A percentile compares a stretch with the other conserved stretches of the same genome.
phyloP scores from a whole-genome alignment of 2,888 invertebrate genomes.

The Acanthococcus lagerstroemiae region DNA sequence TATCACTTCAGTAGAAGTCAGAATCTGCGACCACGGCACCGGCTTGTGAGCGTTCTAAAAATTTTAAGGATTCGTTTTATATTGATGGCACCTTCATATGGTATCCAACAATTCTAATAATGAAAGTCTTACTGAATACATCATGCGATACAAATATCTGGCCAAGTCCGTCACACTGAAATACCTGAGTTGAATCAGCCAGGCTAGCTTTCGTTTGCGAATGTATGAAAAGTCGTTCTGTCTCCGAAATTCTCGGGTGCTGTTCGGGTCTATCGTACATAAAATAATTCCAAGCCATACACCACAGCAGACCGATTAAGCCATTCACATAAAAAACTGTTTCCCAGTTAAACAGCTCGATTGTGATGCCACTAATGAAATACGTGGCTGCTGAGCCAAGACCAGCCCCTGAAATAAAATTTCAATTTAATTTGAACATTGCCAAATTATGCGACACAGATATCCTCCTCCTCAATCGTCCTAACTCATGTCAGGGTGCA shows the following conservation, averaged over 20 bases:
- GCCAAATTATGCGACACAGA: too few species aligned
- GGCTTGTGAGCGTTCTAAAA: constrained; percentile 39
- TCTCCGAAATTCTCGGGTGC: neutral
- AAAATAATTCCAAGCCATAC: neutral
- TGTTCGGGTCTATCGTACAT: neutral
- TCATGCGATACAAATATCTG: too few species aligned
- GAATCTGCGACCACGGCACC: constrained; percentile 54
- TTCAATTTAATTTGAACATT: too few species aligned
- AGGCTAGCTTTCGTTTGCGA: too few species aligned
- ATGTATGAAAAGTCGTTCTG: too few species aligned
- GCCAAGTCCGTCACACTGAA: too few species aligned
- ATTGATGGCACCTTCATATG: neutral
- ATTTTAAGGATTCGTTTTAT: neutral
- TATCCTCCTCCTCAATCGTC: too few species aligned
- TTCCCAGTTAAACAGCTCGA: neutral
- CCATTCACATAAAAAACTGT: neutral
- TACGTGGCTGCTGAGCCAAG: neutral
- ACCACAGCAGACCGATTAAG: neutral
- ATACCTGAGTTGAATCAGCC: too few species aligned
- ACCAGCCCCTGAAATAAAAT: neutral
- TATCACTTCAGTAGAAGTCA: constrained; percentile 54
- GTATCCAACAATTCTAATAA: neutral
- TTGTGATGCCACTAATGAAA: neutral
- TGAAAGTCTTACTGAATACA: neutral
- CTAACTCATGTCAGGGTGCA: too few species aligned